These are phyloP conservation scores for Halictus rubicundus DNA, from an alignment of 1,140 invertebrate genomes.

Conservation along the genomic window DNA sequence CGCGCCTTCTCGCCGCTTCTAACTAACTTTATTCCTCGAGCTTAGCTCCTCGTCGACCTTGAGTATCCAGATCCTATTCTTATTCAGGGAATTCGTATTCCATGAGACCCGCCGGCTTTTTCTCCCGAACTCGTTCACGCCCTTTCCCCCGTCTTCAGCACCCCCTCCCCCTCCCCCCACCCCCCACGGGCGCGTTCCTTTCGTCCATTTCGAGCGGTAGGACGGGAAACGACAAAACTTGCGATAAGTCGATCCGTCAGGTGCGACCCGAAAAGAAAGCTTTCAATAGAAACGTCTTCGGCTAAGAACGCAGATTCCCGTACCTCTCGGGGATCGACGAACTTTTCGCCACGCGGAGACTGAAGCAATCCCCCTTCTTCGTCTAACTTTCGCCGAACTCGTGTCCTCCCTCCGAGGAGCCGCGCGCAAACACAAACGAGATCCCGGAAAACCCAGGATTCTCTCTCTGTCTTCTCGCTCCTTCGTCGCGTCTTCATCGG, in stretches of 20 bases:
- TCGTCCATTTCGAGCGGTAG: conserved; percentile 2
- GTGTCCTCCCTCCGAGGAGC: conserved; percentile 27
- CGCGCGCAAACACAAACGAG: conserved; percentile 23
- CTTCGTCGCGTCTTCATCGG: background rate
- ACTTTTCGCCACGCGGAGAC: conserved; percentile 44
- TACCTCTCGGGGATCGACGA: conserved; percentile 57
- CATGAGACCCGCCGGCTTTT: conserved; percentile 34
- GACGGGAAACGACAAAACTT: conserved; percentile 45
- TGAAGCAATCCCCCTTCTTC: conserved; percentile 24
- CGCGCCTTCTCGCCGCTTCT: conserved; percentile 41
- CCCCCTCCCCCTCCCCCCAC: background rate
- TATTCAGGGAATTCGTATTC: conserved; percentile 63
- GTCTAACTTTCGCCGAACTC: conserved; percentile 44
- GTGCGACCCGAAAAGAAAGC: conserved; percentile 65
- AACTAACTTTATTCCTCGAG: conserved; percentile 62
- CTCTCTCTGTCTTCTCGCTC: background rate
- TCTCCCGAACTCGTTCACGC: conserved; percentile 40
- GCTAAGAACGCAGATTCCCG: conserved; percentile 58
- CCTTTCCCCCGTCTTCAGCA: background rate
- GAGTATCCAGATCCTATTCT: conserved; percentile 55
- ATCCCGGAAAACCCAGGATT: background rate
- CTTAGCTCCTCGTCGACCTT: conserved; percentile 36
- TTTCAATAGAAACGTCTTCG: conserved; percentile 64
- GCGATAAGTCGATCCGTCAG: conserved; percentile 68
- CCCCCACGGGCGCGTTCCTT: conserved; percentile 1